Evolutionary conservation across 2,797 vertebrate species (phyloP).

Genomic region (Xenops minutus): DNA sequence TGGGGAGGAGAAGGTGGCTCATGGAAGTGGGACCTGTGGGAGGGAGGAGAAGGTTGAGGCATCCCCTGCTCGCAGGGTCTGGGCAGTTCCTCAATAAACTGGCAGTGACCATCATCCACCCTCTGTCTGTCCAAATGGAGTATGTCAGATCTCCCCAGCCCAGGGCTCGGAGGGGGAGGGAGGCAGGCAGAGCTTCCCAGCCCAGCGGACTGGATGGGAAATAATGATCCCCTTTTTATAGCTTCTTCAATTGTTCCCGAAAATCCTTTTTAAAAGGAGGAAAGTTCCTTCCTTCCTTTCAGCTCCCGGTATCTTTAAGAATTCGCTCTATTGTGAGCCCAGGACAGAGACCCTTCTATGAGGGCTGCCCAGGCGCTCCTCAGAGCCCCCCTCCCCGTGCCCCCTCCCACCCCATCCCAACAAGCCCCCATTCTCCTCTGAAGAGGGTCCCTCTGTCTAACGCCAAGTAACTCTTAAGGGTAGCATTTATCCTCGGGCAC

Average conservation of each 20-base stretch:
- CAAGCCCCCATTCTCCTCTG: constrained; percentile 93
- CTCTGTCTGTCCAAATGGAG: accelerated
- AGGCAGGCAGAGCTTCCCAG: background rate
- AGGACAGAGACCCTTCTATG: constrained; percentile 91
- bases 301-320: constrained; percentile 77
- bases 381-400: constrained; percentile 57
- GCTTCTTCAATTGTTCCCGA: constrained; percentile 63
- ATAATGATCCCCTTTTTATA: constrained; percentile 50
- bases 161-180: background rate
- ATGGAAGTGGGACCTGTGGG: background rate
- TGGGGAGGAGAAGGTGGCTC: background rate
- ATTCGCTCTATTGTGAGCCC: constrained; percentile 81
- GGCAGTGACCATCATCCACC: background rate
- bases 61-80: background rate
- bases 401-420: constrained; percentile 81
- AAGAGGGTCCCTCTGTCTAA: constrained; percentile 96
- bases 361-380: constrained; percentile 72
- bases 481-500: constrained; percentile 89
- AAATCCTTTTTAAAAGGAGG: constrained; percentile 62
- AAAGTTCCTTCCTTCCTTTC: constrained; percentile 64
- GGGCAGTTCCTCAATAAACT: accelerated
- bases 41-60: background rate
- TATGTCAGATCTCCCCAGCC: background rate
- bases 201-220: constrained; percentile 19
- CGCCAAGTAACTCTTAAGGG: constrained; percentile 92